A percentile compares a stretch with the other conserved stretches of the same genome.
phyloP scores from a whole-genome alignment of 2,797 vertebrate genomes.

The Betta splendens region DNA sequence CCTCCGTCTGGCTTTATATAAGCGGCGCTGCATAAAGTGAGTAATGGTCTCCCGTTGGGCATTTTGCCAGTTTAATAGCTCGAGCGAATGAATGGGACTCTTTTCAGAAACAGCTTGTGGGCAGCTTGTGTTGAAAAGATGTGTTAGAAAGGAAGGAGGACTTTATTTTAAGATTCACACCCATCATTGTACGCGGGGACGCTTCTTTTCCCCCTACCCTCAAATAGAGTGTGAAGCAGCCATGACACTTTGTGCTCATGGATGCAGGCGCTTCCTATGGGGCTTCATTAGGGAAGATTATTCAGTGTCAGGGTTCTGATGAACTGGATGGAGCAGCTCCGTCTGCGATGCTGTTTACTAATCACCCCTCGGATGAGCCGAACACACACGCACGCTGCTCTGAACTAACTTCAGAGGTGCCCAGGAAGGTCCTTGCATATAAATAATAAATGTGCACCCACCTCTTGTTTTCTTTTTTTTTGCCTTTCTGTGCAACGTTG shows the following conservation, averaged over 20 bases:
- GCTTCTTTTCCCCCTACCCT: background rate
- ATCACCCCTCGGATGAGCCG: conserved; percentile 36
- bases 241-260: background rate
- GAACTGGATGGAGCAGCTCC: conserved; percentile 31
- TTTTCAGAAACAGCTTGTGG: conserved; percentile 37
- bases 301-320: conserved; percentile 44
- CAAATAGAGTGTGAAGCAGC: conserved; percentile 8
- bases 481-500: background rate
- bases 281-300: conserved; percentile 43
- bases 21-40: conserved; percentile 26
- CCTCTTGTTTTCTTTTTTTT: background rate
- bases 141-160: conserved; percentile 18
- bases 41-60: conserved; percentile 44
- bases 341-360: conserved; percentile 41
- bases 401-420: conserved; percentile 9
- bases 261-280: conserved; percentile 9
- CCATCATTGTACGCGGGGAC: background rate
- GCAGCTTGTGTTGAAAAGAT: conserved; percentile 31
- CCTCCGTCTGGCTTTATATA: conserved; percentile 31
- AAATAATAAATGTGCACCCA: conserved; percentile 11
- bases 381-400: background rate
- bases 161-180: background rate
- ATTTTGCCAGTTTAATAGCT: conserved; percentile 37
- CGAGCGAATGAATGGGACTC: conserved; percentile 39
- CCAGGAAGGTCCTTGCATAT: background rate